Evolutionary conservation across 2,113 vertebrate genomes (phyloP).

Genomic region (Hucho hucho): DNA sequence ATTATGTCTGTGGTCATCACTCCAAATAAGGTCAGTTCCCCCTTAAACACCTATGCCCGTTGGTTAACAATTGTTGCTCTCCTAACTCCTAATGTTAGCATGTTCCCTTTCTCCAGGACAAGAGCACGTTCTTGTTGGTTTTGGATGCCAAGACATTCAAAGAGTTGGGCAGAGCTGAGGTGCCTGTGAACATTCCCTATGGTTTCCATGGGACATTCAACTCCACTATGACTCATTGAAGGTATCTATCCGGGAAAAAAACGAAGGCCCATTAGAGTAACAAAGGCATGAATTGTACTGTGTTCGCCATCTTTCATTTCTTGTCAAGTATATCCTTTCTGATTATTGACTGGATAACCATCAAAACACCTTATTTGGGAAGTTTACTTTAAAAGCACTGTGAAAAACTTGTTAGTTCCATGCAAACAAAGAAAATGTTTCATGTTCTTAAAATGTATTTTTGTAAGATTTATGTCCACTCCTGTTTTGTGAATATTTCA

Average conservation of each 20-base stretch:
- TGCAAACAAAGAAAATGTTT: too few relatives aligned
- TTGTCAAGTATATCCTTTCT: too few relatives aligned
- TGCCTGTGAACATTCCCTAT: too few relatives aligned
- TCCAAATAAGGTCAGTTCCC: constrained; percentile 75
- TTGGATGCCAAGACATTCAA: constrained; percentile 84
- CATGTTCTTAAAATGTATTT: too few relatives aligned
- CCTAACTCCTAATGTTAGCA: neutral
- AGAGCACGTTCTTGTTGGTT: constrained; percentile 82
- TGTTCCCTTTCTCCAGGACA: constrained; percentile 71
- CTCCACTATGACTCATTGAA: too few relatives aligned
- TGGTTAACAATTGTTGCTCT: neutral
- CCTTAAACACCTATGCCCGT: neutral
- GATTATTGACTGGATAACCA: too few relatives aligned
- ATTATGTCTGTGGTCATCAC: constrained; percentile 86
- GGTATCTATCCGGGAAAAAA: too few relatives aligned
- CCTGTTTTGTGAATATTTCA: neutral
- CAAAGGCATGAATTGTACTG: too few relatives aligned
- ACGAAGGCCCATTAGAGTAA: neutral
- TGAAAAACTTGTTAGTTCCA: neutral
- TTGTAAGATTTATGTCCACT: neutral
- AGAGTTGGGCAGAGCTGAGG: constrained; percentile 50
- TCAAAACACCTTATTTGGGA: too few relatives aligned
- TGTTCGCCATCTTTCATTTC: too few relatives aligned
- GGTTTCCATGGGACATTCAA: too few relatives aligned
- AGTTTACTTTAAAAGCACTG: neutral